Evolutionary conservation across 2,113 vertebrate genomes (phyloP).

Genomic region (Ophiodon elongatus): DNA sequence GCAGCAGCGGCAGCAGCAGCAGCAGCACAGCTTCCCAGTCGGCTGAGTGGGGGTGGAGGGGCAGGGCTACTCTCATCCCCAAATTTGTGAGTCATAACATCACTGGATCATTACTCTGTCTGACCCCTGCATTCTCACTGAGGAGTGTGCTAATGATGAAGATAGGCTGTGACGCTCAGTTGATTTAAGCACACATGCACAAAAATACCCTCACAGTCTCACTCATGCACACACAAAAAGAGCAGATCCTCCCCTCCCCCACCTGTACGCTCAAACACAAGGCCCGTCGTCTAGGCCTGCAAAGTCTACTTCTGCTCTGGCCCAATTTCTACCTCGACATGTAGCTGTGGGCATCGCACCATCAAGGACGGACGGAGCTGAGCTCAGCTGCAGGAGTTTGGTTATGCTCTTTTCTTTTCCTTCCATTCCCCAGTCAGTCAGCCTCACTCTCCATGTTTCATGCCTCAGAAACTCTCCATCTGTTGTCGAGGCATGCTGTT

Average conservation of each 20-base stretch:
- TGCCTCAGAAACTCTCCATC: constrained; percentile 73
- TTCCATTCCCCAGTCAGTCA: constrained; percentile 30
- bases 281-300: constrained; percentile 42
- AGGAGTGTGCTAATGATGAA: constrained; percentile 69
- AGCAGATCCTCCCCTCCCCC: constrained; percentile 59
- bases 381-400: constrained; percentile 57
- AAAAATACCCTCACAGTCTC: constrained; percentile 11
- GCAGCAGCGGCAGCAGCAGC: constrained; percentile 22
- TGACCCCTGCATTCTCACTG: constrained; percentile 66
- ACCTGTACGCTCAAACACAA: constrained; percentile 52
- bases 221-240: constrained; percentile 22
- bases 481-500: constrained; percentile 56
- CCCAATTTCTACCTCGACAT: constrained; percentile 63
- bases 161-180: constrained; percentile 38
- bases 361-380: constrained; percentile 50
- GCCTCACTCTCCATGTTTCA: constrained; percentile 59
- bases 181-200: constrained; percentile 48
- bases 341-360: constrained; percentile 59
- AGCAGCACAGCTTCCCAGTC: constrained; percentile 40
- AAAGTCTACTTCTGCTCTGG: constrained; percentile 51
- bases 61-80: constrained; percentile 56
- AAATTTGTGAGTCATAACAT: constrained; percentile 73
- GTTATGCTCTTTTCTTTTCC: constrained; percentile 41
- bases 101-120: constrained; percentile 74
- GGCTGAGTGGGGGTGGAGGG: constrained; percentile 56